Evolutionary conservation across 2,113 vertebrate species (phyloP).

Genomic region (Columba janthina): DNA sequence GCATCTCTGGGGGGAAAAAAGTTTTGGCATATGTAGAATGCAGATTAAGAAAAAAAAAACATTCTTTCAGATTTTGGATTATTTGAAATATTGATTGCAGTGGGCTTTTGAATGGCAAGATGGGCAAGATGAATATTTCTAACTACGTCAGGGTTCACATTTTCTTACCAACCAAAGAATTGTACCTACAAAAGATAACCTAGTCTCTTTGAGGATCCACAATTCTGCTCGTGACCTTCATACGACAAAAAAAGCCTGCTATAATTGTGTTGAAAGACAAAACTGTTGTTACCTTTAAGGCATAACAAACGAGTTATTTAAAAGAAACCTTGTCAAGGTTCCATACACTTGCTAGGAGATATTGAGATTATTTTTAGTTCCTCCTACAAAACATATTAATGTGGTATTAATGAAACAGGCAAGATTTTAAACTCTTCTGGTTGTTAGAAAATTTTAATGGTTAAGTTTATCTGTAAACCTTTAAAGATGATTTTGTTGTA

Average conservation of each 20-base stretch:
- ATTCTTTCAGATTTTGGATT: background rate
- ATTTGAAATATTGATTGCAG: background rate
- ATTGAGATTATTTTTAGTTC: background rate
- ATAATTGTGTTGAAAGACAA: background rate
- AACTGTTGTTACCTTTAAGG: conserved; percentile 16
- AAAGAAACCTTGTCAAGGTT: background rate
- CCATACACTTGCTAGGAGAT: background rate
- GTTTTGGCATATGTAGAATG: background rate
- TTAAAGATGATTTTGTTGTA: background rate
- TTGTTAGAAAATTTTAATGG: background rate
- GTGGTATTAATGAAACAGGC: background rate
- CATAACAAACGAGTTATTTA: background rate
- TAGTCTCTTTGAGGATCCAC: background rate
- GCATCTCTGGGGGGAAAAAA: accelerated
- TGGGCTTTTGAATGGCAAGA: background rate
- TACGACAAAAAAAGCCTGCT: background rate
- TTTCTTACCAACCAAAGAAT: background rate
- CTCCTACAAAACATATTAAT: background rate
- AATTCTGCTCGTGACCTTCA: background rate
- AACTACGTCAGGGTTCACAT: background rate
- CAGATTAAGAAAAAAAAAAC: background rate
- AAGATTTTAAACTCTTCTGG: background rate
- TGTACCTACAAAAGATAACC: background rate
- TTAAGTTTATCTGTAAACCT: background rate
- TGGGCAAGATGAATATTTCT: background rate